These are phyloP conservation scores for Netelia fuscicornis DNA, from an alignment of 2,888 invertebrate genomes.

Conservation along the genomic window DNA sequence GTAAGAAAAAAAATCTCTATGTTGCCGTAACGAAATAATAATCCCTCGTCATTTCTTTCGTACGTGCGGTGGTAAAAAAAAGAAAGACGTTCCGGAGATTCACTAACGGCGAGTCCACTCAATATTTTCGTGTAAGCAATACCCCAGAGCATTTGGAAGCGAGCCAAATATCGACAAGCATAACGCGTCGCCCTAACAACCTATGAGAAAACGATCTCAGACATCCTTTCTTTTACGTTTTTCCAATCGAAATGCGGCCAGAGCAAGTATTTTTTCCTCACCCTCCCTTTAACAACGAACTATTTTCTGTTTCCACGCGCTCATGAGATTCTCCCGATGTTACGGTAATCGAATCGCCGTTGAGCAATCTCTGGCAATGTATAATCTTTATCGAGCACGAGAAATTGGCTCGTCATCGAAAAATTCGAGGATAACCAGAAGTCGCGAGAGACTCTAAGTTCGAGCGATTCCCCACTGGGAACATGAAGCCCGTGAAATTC, in stretches of 20 bases:
- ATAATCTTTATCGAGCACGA: conserved; percentile 32
- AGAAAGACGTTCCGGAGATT: conserved; percentile 4
- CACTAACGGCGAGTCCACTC: conserved; percentile 28
- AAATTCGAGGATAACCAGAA: conserved; percentile 8
- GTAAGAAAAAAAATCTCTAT: not conserved
- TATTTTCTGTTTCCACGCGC: conserved; percentile 4
- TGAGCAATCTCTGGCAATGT: not conserved
- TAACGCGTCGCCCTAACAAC: conserved; percentile 41
- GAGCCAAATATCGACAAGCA: conserved; percentile 56
- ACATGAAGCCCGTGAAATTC: not conserved
- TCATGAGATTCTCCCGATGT: conserved; percentile 36
- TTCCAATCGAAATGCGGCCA: conserved; percentile 44
- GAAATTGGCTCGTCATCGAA: conserved; percentile 58
- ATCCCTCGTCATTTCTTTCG: conserved; percentile 7
- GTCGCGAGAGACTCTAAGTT: conserved; percentile 3
- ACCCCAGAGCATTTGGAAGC: conserved; percentile 33
- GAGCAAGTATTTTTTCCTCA: conserved; percentile 12
- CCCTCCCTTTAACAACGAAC: conserved; percentile 15
- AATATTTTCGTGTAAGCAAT: conserved; percentile 41
- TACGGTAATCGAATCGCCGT: conserved; percentile 7
- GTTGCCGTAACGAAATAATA: not conserved
- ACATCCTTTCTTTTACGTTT: conserved; percentile 40
- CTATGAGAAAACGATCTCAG: conserved; percentile 52
- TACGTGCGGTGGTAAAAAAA: not conserved
- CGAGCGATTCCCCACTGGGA: conserved; percentile 4